Conservation (phyloP, 1,140 invertebrate species). For the Elymnias hypermnestra region DNA sequence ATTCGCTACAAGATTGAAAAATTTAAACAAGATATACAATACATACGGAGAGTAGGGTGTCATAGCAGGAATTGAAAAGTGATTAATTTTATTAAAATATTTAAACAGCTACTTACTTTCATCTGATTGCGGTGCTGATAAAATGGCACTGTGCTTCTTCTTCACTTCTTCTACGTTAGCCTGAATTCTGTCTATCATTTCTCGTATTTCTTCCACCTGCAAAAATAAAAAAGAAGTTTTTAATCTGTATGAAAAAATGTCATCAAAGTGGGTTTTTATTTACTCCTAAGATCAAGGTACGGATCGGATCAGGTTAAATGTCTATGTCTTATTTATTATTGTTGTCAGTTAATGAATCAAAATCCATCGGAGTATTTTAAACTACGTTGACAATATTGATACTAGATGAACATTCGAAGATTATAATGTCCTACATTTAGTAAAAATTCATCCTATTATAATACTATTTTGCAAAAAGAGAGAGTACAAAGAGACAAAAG, state of each 20-base stretch:
- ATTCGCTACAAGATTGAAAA: background rate
- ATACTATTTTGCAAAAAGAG: background rate
- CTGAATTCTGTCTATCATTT: constrained; percentile 99
- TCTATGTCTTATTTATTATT: too few relatives aligned
- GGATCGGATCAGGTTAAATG: too few relatives aligned
- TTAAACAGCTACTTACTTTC: constrained; percentile 89
- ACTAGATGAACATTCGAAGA: too few relatives aligned
- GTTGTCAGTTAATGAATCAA: too few relatives aligned
- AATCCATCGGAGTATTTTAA: too few relatives aligned
- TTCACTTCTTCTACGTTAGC: constrained; percentile 99
- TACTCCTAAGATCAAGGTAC: too few relatives aligned
- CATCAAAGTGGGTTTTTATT: too few relatives aligned
- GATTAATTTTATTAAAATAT: background rate
- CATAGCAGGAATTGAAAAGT: background rate
- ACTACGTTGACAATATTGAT: too few relatives aligned
- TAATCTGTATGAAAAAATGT: too few relatives aligned
- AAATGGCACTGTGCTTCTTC: constrained; percentile 99
- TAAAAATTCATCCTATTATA: too few relatives aligned
- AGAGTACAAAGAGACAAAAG: constrained; percentile 1
- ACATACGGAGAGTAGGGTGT: background rate
- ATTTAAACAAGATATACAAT: background rate
- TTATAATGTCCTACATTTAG: too few relatives aligned
- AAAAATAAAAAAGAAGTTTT: too few relatives aligned
- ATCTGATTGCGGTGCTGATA: constrained; percentile 98
- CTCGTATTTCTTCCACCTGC: constrained; percentile 98